Conservation (phyloP, 1,140 invertebrate species). For the Drosophila orena region DNA sequence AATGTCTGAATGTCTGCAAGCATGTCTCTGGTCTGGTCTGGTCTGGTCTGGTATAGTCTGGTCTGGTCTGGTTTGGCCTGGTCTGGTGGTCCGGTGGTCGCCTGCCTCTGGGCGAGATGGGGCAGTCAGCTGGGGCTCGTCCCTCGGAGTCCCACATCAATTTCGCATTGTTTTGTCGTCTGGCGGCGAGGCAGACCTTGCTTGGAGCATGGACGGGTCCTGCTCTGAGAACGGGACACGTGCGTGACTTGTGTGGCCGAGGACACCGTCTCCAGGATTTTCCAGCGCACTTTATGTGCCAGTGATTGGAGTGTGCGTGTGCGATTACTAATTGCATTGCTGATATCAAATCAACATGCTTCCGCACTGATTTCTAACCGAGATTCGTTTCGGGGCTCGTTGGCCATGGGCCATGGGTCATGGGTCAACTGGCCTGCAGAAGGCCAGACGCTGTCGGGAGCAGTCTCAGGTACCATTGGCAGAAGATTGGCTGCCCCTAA, state of each 20-base stretch:
- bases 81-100: neutral
- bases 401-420: neutral
- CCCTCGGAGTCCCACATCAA: slow-evolving; percentile 32
- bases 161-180: slow-evolving; percentile 46
- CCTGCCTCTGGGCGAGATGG: neutral
- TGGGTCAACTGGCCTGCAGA: neutral
- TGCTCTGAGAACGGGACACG: slow-evolving; percentile 1
- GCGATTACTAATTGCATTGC: slow-evolving; percentile 69
- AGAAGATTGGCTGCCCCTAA: slow-evolving; percentile 12
- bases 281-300: neutral
- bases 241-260: slow-evolving; percentile 23
- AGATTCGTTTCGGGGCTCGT: neutral
- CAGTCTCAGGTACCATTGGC: neutral
- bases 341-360: slow-evolving; percentile 59
- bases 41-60: no score
- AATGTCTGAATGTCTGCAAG: slow-evolving; percentile 24
- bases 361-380: slow-evolving; percentile 43
- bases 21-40: neutral
- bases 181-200: neutral
- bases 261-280: neutral
- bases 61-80: no score
- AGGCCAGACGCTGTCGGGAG: neutral
- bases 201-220: slow-evolving; percentile 2
- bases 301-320: slow-evolving; percentile 23
- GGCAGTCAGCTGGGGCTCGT: neutral